phyloP scores from a whole-genome alignment of 1,140 invertebrate species.

The Pollicipes pollicipes region DNA sequence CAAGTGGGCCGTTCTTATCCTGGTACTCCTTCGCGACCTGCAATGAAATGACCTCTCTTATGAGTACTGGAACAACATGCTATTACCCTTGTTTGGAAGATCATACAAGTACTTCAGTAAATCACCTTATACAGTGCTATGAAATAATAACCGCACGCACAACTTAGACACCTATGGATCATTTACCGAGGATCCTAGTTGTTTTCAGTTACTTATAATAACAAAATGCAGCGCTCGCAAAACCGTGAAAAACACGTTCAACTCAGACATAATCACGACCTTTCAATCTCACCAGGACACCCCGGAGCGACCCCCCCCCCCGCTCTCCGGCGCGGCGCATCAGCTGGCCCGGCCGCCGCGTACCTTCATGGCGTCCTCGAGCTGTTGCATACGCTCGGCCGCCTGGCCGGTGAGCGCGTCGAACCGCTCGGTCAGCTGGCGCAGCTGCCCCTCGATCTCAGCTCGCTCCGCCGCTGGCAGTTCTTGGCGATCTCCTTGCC shows the following conservation, averaged over 20 bases:
- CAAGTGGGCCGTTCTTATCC: conserved; percentile 68
- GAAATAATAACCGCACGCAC: conserved; percentile 29
- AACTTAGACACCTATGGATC: too few species aligned
- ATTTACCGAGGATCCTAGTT: too few species aligned
- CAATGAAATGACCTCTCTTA: background rate
- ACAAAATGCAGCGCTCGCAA: too few species aligned
- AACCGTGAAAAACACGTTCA: too few species aligned
- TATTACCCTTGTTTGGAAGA: too few species aligned
- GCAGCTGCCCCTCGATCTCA: conserved; percentile 72
- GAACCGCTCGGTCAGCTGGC: conserved; percentile 67
- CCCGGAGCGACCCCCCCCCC: too few species aligned
- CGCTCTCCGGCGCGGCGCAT: too few species aligned
- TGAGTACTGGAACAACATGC: too few species aligned
- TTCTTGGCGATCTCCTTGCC: conserved; percentile 70
- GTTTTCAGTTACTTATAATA: too few species aligned
- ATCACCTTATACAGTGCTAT: conserved; percentile 59
- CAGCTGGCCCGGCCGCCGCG: too few species aligned
- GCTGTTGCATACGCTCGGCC: conserved; percentile 58
- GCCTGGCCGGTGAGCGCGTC: conserved; percentile 59
- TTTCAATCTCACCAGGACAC: too few species aligned
- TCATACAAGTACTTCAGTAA: conserved; percentile 76
- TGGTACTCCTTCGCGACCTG: conserved; percentile 33
- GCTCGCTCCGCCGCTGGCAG: conserved; percentile 60
- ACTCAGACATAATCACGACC: too few species aligned
- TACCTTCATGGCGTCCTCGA: conserved; percentile 62